Conservation (phyloP, 1,140 invertebrate genomes). For the Colletes gigas region DNA sequence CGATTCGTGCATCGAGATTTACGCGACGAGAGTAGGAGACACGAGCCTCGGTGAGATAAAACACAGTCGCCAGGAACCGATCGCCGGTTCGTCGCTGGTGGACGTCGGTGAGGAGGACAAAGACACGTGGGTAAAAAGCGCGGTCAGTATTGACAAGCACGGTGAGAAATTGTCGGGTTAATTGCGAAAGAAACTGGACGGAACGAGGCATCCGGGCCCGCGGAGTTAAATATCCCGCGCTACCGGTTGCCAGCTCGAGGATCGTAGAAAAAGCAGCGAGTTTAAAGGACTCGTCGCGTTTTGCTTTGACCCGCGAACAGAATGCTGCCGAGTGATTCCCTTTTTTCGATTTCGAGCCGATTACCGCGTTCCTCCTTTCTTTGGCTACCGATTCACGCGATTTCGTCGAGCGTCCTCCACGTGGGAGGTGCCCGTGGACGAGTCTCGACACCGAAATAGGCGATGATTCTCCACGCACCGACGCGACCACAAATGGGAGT, state of each 20-base stretch:
- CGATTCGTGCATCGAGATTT: slow-evolving; percentile 38
- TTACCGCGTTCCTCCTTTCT: background rate
- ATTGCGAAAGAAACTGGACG: slow-evolving; percentile 52
- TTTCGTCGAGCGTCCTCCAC: background rate
- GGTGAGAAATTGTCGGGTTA: slow-evolving; percentile 62
- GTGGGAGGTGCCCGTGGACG: background rate
- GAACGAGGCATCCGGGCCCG: slow-evolving; percentile 26
- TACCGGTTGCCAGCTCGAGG: slow-evolving; percentile 19
- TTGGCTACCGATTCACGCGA: background rate
- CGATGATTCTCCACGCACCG: no score
- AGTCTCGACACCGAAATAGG: no score
- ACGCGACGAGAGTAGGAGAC: background rate
- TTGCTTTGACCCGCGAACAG: slow-evolving; percentile 13
- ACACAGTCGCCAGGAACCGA: background rate
- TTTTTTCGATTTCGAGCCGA: slow-evolving; percentile 6
- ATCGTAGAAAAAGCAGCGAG: slow-evolving; percentile 41
- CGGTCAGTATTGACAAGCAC: slow-evolving; percentile 52
- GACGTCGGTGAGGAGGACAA: slow-evolving; percentile 13
- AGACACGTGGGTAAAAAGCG: slow-evolving; percentile 44
- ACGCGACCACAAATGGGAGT: no score
- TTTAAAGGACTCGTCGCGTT: slow-evolving; percentile 32
- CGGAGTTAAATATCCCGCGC: slow-evolving; percentile 49
- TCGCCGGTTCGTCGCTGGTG: background rate
- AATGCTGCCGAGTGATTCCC: background rate
- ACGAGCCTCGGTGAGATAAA: slow-evolving; percentile 4